Evolutionary conservation across 2,797 vertebrate species (phyloP).

Genomic region (Triplophysa yarkandensis): DNA sequence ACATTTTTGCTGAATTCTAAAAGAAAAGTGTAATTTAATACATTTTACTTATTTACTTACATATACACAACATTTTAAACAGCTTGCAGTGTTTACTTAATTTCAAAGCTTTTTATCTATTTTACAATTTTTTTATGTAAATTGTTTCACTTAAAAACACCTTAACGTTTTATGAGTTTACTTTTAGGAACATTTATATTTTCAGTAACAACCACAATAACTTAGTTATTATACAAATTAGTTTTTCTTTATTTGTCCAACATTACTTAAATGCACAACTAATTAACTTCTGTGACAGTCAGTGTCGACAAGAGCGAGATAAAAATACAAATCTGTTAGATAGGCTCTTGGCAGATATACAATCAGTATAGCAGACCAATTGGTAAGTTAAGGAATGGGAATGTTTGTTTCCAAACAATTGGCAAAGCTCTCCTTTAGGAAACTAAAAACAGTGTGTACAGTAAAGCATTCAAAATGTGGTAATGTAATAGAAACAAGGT

Average conservation of each 20-base stretch:
- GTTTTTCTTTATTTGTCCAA: not conserved
- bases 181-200: not conserved
- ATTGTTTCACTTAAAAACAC: no score
- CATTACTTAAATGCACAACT: constrained; percentile 1
- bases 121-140: no score
- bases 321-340: constrained; percentile 16
- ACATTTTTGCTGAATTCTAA: no score
- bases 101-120: no score
- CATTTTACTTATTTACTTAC: no score
- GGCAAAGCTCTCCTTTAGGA: not conserved
- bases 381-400: not conserved
- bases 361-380: not conserved
- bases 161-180: no score
- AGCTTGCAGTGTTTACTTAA: no score
- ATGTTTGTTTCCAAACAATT: constrained; percentile 1
- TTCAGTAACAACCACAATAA: not conserved
- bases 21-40: no score
- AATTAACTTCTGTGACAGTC: constrained; percentile 15
- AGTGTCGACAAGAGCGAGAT: constrained; percentile 8
- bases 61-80: no score
- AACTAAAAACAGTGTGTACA: not conserved
- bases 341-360: constrained; percentile 17
- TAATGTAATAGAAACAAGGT: not conserved
- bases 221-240: no score
- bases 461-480: not conserved